Conservation (phyloP, 2,113 vertebrate species). For the Martes martes region DNA sequence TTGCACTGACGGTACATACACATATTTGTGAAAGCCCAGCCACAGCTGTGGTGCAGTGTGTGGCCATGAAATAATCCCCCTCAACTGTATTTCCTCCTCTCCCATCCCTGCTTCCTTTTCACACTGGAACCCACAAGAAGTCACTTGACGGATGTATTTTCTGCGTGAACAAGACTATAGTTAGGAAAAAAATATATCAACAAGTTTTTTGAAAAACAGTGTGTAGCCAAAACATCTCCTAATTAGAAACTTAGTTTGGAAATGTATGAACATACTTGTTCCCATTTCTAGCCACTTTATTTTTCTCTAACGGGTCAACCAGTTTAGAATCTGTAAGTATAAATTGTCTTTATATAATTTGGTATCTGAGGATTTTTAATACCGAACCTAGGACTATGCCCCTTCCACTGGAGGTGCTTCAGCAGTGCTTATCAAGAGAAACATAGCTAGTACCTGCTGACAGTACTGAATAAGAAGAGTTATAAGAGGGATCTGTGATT, state of each 20-base stretch:
- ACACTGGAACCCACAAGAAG: not conserved
- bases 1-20: not conserved
- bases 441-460: not conserved
- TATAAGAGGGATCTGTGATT: not conserved
- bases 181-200: not conserved
- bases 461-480: constrained; percentile 1
- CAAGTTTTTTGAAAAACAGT: constrained; percentile 38
- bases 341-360: not conserved
- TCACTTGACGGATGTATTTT: constrained; percentile 19
- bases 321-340: constrained; percentile 34
- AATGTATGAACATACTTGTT: constrained; percentile 26
- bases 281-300: not conserved
- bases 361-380: constrained; percentile 19
- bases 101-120: not conserved
- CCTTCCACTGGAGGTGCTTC: not conserved
- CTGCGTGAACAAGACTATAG: not conserved
- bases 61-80: not conserved
- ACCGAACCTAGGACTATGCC: not conserved
- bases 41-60: not conserved
- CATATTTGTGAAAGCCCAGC: not conserved
- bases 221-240: not conserved
- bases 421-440: not conserved
- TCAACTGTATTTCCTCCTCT: not conserved
- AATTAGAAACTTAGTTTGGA: constrained; percentile 25
- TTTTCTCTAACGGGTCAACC: constrained; percentile 1